Percentiles rank a stretch among this genome's conserved stretches.
Conservation (phyloP, 2,797 vertebrate species). For the Coranthus polyacanthus region DNA sequence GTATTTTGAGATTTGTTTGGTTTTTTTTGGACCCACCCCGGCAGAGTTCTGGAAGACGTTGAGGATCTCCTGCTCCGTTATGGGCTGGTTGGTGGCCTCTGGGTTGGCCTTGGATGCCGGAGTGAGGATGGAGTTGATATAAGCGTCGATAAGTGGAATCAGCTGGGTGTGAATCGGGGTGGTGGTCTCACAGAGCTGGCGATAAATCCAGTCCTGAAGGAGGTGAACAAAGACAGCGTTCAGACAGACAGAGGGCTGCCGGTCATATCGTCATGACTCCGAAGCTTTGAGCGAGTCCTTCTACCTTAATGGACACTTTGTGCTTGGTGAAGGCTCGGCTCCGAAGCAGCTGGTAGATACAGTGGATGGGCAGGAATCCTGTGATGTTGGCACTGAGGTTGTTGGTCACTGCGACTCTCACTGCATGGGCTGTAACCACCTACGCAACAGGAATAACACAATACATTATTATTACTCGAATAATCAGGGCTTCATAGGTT, state of each 20-base stretch:
- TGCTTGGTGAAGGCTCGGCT: constrained; percentile 99
- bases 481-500: no score
- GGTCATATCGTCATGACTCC: rapidly evolving
- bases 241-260: not conserved
- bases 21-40: constrained; percentile 81
- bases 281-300: not conserved
- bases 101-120: constrained; percentile 98
- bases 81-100: constrained; percentile 98
- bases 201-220: constrained; percentile 96
- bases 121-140: constrained; percentile 98
- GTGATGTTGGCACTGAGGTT: constrained; percentile 96
- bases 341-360: constrained; percentile 97
- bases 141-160: constrained; percentile 96
- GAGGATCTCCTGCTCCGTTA: constrained; percentile 97
- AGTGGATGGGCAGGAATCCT: constrained; percentile 98
- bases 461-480: not conserved
- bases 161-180: constrained; percentile 96
- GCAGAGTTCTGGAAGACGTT: constrained; percentile 91
- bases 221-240: constrained; percentile 4
- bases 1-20: no score
- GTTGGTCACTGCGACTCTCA: constrained; percentile 96
- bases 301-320: constrained; percentile 99
- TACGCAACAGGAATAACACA: constrained; percentile 61
- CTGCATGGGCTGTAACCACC: constrained; percentile 99
- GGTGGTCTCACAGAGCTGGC: constrained; percentile 95